Evolutionary conservation across 1,140 invertebrate species (phyloP), one percentile per base, ranked within the genome.

Genomic region (Parasteatoda tepidariorum): DNA sequence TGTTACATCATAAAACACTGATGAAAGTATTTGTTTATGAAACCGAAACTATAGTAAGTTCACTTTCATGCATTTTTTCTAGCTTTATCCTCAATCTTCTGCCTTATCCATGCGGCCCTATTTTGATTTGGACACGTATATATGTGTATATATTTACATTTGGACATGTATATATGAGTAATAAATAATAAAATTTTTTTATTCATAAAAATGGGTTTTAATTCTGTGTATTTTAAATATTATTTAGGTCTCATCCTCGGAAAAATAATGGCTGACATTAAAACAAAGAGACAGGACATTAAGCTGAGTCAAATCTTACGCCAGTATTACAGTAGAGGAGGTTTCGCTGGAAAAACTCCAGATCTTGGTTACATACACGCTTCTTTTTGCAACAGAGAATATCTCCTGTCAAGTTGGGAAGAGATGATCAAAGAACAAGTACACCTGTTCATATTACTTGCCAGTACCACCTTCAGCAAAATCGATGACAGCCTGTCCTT

Each of bases 361-460:
- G 55, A 70, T 11, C 3, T 66, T 24, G 62, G 33, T 15, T 1
- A 5, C 0, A 22, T 61, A 2, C 2, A 3, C 7, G 78, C 57
- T 18, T 82, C 78, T 30, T 70, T 82, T 18, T 82, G 78, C 34
- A 70, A 70, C 48, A 70, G 78, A 30, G 54, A 61, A 59, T 9
- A 38, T 5, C 15, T 62, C 6, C 4, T 75, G 0, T 2, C 0
- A 0, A 13, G 3, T 9, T 38, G 57, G 5, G 33, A 62, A 15
- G 6, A 62, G 5, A 75, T 22, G 11, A 7, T 75, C 11, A 38
- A 62, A 41, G 33, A 59, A 2, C 55, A 75, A 26, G 11, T 62
- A 7, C n/a, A 6, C 9, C 55, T 61, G 0, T 75, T n/a, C 31
- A 7, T 31, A 7, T 18, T 75, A 2, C 33, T 75, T 22, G 54